phyloP scores from a whole-genome alignment of 2,113 vertebrate species.

The Glareola pratincola region DNA sequence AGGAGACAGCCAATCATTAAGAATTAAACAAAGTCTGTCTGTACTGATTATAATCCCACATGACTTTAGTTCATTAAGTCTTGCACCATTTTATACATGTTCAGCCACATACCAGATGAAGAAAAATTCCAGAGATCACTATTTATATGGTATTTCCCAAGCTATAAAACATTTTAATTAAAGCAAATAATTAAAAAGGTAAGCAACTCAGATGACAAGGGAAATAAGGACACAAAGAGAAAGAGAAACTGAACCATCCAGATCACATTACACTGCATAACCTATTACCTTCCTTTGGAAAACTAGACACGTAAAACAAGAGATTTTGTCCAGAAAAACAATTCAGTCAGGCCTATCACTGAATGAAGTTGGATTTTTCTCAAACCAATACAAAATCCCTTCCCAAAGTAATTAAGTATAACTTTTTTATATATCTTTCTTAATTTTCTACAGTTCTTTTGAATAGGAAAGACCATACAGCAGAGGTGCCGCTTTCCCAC shows the following conservation, averaged over 20 bases:
- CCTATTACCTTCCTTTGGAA: neutral
- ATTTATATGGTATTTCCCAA: neutral
- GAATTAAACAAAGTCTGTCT: neutral
- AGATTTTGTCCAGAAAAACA: neutral
- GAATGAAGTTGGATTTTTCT: neutral
- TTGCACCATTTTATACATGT: neutral
- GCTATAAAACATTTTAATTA: neutral
- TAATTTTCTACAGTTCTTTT: neutral
- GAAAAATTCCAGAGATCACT: neutral
- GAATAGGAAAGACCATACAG: neutral
- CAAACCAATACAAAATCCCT: neutral
- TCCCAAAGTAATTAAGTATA: neutral
- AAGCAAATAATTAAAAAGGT: constrained; percentile 4
- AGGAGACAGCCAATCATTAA: neutral
- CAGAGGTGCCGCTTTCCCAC: neutral
- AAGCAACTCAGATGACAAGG: neutral
- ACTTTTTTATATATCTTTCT: neutral
- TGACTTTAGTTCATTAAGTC: neutral
- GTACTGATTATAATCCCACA: neutral
- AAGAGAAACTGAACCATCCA: neutral
- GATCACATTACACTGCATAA: neutral
- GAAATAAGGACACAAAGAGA: neutral
- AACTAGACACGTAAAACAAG: neutral
- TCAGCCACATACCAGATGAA: neutral
- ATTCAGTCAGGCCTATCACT: neutral